Evolutionary conservation across 2,888 invertebrate species (phyloP).

Genomic region (Athrips mouffetella): DNA sequence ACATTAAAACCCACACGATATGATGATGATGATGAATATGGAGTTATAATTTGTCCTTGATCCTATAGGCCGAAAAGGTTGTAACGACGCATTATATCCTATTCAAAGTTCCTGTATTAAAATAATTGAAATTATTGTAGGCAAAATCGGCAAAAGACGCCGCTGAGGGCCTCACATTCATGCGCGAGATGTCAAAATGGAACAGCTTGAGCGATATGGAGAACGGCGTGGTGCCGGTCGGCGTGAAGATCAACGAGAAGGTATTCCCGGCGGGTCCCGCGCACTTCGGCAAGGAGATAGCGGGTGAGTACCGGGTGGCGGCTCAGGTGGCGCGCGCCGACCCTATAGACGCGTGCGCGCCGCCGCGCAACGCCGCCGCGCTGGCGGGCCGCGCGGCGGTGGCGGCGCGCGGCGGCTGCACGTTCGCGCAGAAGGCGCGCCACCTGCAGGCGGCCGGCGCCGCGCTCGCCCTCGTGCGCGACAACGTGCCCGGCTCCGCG

Average conservation of each 20-base stretch:
- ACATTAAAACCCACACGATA: too few relatives aligned
- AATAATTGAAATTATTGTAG: constrained; percentile 72
- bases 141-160: constrained; percentile 92
- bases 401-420: constrained; percentile 94
- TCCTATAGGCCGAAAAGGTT: too few relatives aligned
- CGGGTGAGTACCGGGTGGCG: constrained; percentile 80
- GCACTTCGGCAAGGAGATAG: constrained; percentile 90
- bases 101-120: too few relatives aligned
- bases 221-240: constrained; percentile 60
- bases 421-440: constrained; percentile 96
- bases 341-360: constrained; percentile 84
- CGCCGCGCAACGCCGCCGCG: constrained; percentile 76
- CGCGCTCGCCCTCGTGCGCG: constrained; percentile 89
- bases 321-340: constrained; percentile 81
- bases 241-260: constrained; percentile 41
- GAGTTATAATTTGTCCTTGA: too few relatives aligned
- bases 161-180: constrained; percentile 94
- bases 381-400: constrained; percentile 87
- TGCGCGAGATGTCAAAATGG: constrained; percentile 97
- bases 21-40: too few relatives aligned
- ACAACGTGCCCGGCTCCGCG: constrained; percentile 87
- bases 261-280: constrained; percentile 88
- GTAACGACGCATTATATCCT: too few relatives aligned
- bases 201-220: constrained; percentile 84
- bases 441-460: constrained; percentile 90